Evolutionary conservation across 2,888 invertebrate species (phyloP).

Genomic region (Anagyrus pseudococci): DNA sequence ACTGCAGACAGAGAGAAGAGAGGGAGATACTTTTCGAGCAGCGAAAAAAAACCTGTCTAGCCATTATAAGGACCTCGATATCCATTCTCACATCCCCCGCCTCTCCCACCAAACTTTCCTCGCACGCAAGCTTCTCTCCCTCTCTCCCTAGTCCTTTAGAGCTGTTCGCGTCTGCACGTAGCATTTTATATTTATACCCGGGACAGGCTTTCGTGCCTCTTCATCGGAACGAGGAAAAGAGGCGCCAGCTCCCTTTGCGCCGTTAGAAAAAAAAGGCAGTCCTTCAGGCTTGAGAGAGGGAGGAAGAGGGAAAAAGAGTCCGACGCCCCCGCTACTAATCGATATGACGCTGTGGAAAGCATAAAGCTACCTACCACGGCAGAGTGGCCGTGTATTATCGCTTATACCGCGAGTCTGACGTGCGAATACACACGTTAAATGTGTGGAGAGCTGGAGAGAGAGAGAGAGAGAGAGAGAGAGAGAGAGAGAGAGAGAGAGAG

Average conservation of each 20-base stretch:
- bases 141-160: no score
- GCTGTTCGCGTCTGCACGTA: background rate
- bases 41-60: no score
- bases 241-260: background rate
- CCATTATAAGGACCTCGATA: no score
- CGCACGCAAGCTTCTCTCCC: no score
- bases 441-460: background rate
- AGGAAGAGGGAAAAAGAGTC: slow-evolving; percentile 3
- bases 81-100: no score
- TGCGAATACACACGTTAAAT: background rate
- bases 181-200: slow-evolving; percentile 19
- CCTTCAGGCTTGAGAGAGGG: background rate
- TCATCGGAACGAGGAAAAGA: slow-evolving; percentile 3
- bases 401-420: background rate
- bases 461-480: background rate
- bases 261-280: background rate
- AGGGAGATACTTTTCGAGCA: no score
- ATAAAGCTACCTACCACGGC: background rate
- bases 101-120: no score
- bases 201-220: no score
- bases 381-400: slow-evolving; percentile 11
- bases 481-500: no score
- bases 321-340: slow-evolving; percentile 21
- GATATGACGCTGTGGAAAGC: slow-evolving; percentile 19
- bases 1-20: no score